A percentile compares a stretch with the other conserved stretches of the same genome.
phyloP scores from a whole-genome alignment of 2,113 vertebrate species.

The Halichoerus grypus region DNA sequence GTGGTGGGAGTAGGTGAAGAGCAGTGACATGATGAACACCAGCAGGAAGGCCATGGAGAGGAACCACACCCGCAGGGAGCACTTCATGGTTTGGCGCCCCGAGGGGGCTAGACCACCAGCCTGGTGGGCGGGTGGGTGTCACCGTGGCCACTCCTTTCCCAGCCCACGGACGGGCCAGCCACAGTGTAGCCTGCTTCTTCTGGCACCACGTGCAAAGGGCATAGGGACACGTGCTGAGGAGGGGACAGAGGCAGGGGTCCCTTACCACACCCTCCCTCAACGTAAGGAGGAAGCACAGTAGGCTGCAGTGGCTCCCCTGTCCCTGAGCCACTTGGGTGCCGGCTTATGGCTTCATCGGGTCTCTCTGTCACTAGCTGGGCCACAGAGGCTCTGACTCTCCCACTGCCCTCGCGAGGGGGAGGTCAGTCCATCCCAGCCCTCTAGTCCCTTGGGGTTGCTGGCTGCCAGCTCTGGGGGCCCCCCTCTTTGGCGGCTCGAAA shows the following conservation, averaged over 20 bases:
- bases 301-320: neutral
- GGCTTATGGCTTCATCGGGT: slow-evolving; percentile 33
- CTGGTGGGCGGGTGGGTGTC: slow-evolving; percentile 45
- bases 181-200: neutral
- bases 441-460: slow-evolving; percentile 68
- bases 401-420: neutral
- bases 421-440: slow-evolving; percentile 67
- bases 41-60: slow-evolving; percentile 93
- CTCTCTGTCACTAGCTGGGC: slow-evolving; percentile 75
- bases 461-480: slow-evolving; percentile 33
- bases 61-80: slow-evolving; percentile 95
- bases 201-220: slow-evolving; percentile 49
- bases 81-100: slow-evolving; percentile 89
- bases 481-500: slow-evolving; percentile 69
- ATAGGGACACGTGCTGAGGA: slow-evolving; percentile 46
- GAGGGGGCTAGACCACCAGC: slow-evolving; percentile 14
- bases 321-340: neutral
- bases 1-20: slow-evolving; percentile 96
- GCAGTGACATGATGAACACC: slow-evolving; percentile 96
- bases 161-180: neutral
- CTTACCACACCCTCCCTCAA: neutral
- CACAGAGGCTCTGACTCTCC: slow-evolving; percentile 69
- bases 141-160: slow-evolving; percentile 62
- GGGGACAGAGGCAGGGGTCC: neutral
- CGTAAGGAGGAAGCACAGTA: neutral